phyloP scores from a whole-genome alignment of 2,113 vertebrate species.

The Pogona vitticeps region DNA sequence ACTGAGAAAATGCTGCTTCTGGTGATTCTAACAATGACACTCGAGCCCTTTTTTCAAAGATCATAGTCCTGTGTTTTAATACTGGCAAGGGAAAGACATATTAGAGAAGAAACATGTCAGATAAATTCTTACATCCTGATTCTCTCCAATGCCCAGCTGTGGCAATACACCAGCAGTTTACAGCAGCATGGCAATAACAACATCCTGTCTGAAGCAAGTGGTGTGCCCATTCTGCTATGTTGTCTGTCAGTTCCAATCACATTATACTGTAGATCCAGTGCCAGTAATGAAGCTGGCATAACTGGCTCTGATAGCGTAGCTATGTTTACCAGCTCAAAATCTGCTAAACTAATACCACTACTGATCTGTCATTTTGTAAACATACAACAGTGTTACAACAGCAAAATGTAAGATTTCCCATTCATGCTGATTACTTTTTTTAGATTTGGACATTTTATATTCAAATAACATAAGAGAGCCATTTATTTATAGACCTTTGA shows the following conservation, averaged over 20 bases:
- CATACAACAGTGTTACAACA: neutral
- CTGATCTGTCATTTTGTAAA: neutral
- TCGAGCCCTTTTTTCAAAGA: neutral
- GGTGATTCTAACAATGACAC: constrained; percentile 4
- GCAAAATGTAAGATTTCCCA: neutral
- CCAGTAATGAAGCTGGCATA: neutral
- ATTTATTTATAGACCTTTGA: neutral
- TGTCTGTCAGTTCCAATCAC: neutral
- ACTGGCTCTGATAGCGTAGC: neutral
- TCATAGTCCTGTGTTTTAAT: neutral
- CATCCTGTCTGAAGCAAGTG: neutral
- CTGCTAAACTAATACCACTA: neutral
- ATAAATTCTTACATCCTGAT: constrained; percentile 7
- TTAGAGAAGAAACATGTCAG: constrained; percentile 39
- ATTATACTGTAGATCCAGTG: neutral
- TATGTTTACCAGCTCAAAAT: neutral
- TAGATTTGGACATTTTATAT: neutral
- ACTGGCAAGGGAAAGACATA: constrained; percentile 8
- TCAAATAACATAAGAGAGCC: neutral
- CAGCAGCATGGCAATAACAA: neutral
- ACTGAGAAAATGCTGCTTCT: constrained; percentile 32
- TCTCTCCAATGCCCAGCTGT: neutral
- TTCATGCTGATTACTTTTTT: neutral
- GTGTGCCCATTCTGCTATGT: neutral
- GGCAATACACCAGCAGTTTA: neutral